Base-by-base conservation (phyloP, 2,888 invertebrate species). In the Leistus spinibarbis region DNA sequence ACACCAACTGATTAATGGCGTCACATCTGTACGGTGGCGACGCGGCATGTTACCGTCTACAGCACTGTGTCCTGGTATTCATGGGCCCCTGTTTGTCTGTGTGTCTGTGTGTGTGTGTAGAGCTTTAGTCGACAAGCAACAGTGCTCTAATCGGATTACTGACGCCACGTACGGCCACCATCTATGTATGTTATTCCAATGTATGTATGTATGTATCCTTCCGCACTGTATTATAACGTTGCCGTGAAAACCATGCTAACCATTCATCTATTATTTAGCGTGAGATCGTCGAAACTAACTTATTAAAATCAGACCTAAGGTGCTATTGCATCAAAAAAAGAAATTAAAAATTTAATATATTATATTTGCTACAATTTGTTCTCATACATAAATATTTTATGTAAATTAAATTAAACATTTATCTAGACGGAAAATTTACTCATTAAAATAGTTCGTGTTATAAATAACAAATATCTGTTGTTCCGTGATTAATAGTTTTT, bases 61-160 rank as follows among this genome's bases (percentile, higher is more conserved):
- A 13, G 20, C 17, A 20, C 60, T 62, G 16, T 20, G 22, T 23
- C 62, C 20, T 20, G 20, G 10, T 62, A 62, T 23, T 19, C 62
- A 23, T 23, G 23, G 23, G 17, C 3, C 62, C 62, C n/a, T n/a
- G 62, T 23, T 20, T 20, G 40, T 40, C 27, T 24, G 65, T 65
- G 57, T 57, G 57, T 57, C 66, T 54, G 57, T 20, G 16, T 13
- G 54, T 54, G 57, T 27, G 60, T 62, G 60, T 68, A 54, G 67
- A 54, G 64, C 64, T 20, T 71, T 64, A 71, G 54, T 65, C 64
- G 64, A 71, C 71, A 71, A 71, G 54, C 71, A 71, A 71, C 71
- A 71, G 64, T 71, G 54, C 54, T 71, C 64, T 71, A 71, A 71
- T 71, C 71, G 71, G 71, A 71, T 71, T 71, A 71, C 64, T n/a